These are phyloP conservation scores for Acleris laterana DNA, from an alignment of 2,888 invertebrate species.

Conservation along the genomic window DNA sequence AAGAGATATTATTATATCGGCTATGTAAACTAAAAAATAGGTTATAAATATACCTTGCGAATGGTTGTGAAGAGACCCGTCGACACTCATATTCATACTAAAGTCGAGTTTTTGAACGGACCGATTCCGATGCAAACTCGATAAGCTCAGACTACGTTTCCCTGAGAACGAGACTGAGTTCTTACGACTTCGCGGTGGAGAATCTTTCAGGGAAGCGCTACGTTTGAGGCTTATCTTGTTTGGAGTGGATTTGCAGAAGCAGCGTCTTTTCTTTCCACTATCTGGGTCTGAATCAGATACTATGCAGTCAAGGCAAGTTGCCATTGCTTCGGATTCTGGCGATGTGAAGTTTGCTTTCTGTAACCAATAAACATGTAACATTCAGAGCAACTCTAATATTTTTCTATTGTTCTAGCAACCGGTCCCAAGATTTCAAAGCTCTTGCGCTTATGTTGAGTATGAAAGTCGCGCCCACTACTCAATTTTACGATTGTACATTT, in stretches of 20 bases:
- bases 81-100: slow-evolving; percentile 82
- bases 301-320: slow-evolving; percentile 69
- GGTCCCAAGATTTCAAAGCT: neutral
- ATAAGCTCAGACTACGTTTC: slow-evolving; percentile 72
- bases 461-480: no score
- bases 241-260: slow-evolving; percentile 68
- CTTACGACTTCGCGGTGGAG: slow-evolving; percentile 62
- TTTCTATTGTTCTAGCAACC: no score
- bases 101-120: slow-evolving; percentile 82
- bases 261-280: slow-evolving; percentile 57
- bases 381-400: no score
- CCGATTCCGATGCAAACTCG: slow-evolving; percentile 71
- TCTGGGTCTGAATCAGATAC: slow-evolving; percentile 48
- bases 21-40: no score
- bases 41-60: slow-evolving; percentile 63
- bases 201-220: slow-evolving; percentile 72
- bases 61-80: slow-evolving; percentile 70
- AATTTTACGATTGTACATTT: no score
- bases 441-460: no score
- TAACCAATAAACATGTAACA: slow-evolving; percentile 39
- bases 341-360: slow-evolving; percentile 76
- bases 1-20: no score
- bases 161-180: slow-evolving; percentile 62
- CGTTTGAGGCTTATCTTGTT: slow-evolving; percentile 62
- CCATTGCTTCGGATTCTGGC: slow-evolving; percentile 74